Conservation (phyloP, 1,140 invertebrate species). For the Tribolium castaneum region DNA sequence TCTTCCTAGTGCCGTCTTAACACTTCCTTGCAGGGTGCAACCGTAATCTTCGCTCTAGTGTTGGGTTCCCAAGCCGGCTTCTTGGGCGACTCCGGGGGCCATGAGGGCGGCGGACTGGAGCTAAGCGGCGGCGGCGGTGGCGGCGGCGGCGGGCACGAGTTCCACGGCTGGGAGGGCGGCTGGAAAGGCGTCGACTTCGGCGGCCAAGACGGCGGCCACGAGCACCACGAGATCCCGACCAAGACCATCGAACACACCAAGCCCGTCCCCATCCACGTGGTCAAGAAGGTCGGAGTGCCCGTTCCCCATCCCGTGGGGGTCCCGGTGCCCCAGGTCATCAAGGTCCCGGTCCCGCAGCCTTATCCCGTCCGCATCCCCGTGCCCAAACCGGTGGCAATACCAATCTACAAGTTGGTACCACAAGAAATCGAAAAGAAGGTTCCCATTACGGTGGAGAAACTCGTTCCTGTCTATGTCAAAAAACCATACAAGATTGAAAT, state of each 20-base stretch:
- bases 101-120: slow-evolving; percentile 51
- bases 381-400: slow-evolving; percentile 78
- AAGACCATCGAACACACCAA: slow-evolving; percentile 75
- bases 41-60: slow-evolving; percentile 41
- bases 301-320: slow-evolving; percentile 81
- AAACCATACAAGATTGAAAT: slow-evolving; percentile 82
- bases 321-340: slow-evolving; percentile 78
- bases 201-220: slow-evolving; percentile 47
- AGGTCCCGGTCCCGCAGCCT: slow-evolving; percentile 79
- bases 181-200: slow-evolving; percentile 46
- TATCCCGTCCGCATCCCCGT: slow-evolving; percentile 78
- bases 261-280: slow-evolving; percentile 77
- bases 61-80: slow-evolving; percentile 43
- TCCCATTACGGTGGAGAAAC: slow-evolving; percentile 80
- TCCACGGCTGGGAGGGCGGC: slow-evolving; percentile 52
- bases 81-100: slow-evolving; percentile 45
- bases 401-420: slow-evolving; percentile 76
- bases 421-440: slow-evolving; percentile 78
- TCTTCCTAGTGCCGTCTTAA: neutral
- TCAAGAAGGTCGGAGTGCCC: slow-evolving; percentile 80
- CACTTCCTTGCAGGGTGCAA: slow-evolving; percentile 36
- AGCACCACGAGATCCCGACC: slow-evolving; percentile 63
- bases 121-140: slow-evolving; percentile 52
- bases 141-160: slow-evolving; percentile 35
- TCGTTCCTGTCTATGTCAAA: slow-evolving; percentile 80